These are phyloP conservation scores for Leptinotarsa rubiginosa DNA, from an alignment of 2,888 invertebrate genomes.

Conservation along the genomic window DNA sequence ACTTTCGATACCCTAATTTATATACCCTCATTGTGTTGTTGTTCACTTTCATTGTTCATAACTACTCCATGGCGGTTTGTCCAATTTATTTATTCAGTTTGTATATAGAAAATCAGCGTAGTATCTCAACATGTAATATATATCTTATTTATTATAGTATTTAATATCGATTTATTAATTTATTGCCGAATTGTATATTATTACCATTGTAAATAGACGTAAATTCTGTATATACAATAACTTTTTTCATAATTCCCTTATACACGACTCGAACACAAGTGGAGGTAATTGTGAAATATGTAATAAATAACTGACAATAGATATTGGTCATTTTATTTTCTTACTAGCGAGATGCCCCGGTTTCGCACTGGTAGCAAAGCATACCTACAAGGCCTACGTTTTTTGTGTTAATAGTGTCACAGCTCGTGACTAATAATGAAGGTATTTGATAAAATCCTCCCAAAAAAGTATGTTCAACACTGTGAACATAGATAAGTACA, in stretches of 20 bases:
- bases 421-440: no score
- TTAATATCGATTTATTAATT: conserved; percentile 49
- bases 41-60: background rate
- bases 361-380: no score
- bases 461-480: no score
- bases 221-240: conserved; percentile 51
- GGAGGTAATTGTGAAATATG: conserved; percentile 52
- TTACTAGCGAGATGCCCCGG: background rate
- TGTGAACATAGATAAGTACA: no score
- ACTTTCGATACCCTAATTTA: background rate
- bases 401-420: no score
- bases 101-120: conserved; percentile 58
- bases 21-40: background rate
- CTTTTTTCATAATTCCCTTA: conserved; percentile 35
- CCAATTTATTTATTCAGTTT: conserved; percentile 51
- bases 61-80: background rate
- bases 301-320: conserved; percentile 48
- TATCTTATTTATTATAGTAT: conserved; percentile 52
- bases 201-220: conserved; percentile 51
- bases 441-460: no score
- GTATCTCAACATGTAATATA: conserved; percentile 59
- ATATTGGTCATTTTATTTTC: background rate
- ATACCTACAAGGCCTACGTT: no score
- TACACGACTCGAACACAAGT: conserved; percentile 56
- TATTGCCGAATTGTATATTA: conserved; percentile 54